Evolutionary conservation across 2,888 invertebrate species (phyloP).

Genomic region (Mesopsocus fuscifrons): DNA sequence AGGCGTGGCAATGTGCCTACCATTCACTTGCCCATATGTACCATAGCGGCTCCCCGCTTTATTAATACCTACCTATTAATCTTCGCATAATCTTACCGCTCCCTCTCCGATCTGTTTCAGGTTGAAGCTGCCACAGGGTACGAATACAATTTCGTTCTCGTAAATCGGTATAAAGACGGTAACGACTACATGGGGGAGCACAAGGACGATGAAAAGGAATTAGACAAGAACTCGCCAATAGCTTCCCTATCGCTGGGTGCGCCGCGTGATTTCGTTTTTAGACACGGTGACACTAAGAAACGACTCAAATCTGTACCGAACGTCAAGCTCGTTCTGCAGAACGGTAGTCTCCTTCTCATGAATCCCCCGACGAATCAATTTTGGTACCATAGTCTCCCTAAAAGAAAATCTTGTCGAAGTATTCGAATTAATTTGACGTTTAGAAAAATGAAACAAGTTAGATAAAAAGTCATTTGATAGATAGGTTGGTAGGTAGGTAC

Average conservation of each 20-base stretch:
- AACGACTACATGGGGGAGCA: conserved; percentile 51
- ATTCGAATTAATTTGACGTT: conserved; percentile 48
- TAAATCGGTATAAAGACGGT: conserved; percentile 52
- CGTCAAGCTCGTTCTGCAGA: conserved; percentile 38
- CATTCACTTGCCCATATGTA: no score
- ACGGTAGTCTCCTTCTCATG: conserved; percentile 48
- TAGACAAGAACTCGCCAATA: conserved; percentile 39
- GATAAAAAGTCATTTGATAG: no score
- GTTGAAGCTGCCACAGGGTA: conserved; percentile 31
- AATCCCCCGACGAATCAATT: conserved; percentile 46
- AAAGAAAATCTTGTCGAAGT: conserved; percentile 31
- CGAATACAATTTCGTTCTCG: conserved; percentile 42
- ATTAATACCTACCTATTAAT: no score
- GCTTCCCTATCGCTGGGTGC: conserved; percentile 48
- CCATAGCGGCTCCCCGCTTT: no score
- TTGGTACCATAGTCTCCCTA: conserved; percentile 52
- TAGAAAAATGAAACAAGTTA: conserved; percentile 26
- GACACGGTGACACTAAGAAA: conserved; percentile 36
- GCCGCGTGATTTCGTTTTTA: conserved; percentile 40
- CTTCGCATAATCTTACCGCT: no score
- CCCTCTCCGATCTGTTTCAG: no score
- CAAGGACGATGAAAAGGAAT: conserved; percentile 46
- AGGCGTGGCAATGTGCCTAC: no score
- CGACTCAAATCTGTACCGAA: conserved; percentile 21
- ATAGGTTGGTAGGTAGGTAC: no score